phyloP scores from a whole-genome alignment of 2,113 vertebrate genomes.

The Tiliqua scincoides region DNA sequence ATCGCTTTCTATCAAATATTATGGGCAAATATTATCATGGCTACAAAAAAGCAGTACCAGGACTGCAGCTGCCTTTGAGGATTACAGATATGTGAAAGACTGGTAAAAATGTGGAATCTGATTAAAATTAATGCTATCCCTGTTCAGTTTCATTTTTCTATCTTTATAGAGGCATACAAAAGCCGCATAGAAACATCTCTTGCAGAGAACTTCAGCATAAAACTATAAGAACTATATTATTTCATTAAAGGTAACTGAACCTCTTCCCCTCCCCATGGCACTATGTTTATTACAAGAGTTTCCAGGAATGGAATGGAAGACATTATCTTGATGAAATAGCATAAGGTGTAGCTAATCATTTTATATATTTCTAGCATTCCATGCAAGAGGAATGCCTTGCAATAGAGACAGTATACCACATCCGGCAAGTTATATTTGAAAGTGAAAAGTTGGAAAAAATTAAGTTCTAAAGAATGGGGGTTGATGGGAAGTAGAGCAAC shows the following conservation, averaged over 20 bases:
- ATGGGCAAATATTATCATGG: background rate
- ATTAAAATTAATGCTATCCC: background rate
- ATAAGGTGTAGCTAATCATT: constrained; percentile 8
- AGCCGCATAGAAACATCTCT: background rate
- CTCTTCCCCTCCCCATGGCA: background rate
- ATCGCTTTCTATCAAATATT: background rate
- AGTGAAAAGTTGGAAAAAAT: constrained; percentile 28
- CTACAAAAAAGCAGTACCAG: background rate
- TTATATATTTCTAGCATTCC: constrained; percentile 25
- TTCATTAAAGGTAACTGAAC: background rate
- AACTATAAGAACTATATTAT: background rate
- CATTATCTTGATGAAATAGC: constrained; percentile 45
- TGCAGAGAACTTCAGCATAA: background rate
- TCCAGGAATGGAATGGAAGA: background rate
- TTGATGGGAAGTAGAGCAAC: background rate
- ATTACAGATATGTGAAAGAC: constrained; percentile 22
- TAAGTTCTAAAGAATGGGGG: background rate
- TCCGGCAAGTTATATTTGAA: constrained; percentile 18
- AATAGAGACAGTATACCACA: background rate
- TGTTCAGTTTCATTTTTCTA: constrained; percentile 27
- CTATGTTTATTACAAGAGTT: constrained; percentile 27
- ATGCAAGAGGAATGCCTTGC: background rate
- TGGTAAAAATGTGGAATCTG: constrained; percentile 9
- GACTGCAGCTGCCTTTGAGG: background rate
- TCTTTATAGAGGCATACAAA: background rate